Evolutionary conservation across 37 sponge, comb jelly and placozoan genomes (phyloP).

Genomic region (Agelas oroides): DNA sequence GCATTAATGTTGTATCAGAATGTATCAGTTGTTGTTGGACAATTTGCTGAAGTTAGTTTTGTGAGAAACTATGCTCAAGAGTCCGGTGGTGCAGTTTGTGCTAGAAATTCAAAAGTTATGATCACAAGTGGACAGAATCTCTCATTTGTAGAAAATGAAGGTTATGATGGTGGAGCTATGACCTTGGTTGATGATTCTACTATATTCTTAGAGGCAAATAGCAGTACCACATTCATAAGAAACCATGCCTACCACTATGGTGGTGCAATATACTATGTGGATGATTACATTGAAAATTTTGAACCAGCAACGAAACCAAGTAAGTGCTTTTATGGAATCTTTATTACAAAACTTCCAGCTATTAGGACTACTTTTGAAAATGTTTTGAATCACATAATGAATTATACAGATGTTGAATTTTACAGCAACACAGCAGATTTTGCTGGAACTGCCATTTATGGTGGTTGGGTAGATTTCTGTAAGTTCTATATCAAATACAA

Average conservation of each 20-base stretch:
- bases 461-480: not conserved
- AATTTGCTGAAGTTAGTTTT: too few species aligned
- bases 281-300: too few species aligned
- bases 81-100: too few species aligned
- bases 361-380: not conserved
- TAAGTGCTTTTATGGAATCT: too few species aligned
- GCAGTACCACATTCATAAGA: not conserved
- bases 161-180: not conserved
- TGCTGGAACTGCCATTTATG: not conserved
- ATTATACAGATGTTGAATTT: not conserved
- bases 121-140: not conserved
- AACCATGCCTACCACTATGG: not conserved
- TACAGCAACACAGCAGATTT: not conserved
- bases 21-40: too few species aligned
- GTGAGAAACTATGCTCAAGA: too few species aligned
- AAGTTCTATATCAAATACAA: not conserved
- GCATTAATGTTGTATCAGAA: too few species aligned
- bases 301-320: too few species aligned
- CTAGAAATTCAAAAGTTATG: too few species aligned
- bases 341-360: too few species aligned
- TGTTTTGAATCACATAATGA: not conserved
- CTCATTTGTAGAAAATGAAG: not conserved
- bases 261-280: too few species aligned
- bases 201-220: not conserved
- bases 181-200: not conserved